Percentiles rank a stretch among this genome's conserved stretches.
phyloP scores from a whole-genome alignment of 2,113 vertebrate species.

The Serinus canaria region DNA sequence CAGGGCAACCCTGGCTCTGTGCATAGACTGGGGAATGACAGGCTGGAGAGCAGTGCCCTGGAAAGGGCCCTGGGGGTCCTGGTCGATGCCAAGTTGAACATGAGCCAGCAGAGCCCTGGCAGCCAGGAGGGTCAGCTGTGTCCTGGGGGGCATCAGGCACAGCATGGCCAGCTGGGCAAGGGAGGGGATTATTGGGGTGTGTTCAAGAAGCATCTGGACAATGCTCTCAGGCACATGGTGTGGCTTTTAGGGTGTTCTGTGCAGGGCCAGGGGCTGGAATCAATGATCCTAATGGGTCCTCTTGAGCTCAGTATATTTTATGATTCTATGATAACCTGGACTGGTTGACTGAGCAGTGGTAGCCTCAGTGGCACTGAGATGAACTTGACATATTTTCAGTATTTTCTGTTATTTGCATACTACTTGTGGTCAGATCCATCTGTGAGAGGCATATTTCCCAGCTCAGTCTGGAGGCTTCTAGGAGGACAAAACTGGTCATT shows the following conservation, averaged over 20 bases:
- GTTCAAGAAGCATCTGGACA: not conserved
- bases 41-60: not conserved
- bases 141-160: not conserved
- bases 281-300: not conserved
- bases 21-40: not conserved
- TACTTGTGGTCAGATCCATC: not conserved
- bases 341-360: not conserved
- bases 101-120: not conserved
- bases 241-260: not conserved
- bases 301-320: not conserved
- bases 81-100: accelerated
- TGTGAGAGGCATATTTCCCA: not conserved
- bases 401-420: not conserved
- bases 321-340: not conserved
- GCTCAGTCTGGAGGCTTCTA: not conserved
- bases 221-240: not conserved
- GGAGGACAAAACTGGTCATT: not conserved
- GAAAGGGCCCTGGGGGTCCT: not conserved
- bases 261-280: not conserved
- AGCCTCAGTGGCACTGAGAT: not conserved
- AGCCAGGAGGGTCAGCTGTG: not conserved
- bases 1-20: not conserved
- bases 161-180: accelerated
- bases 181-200: not conserved
- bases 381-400: not conserved